Evolutionary conservation across 2,797 vertebrate species (phyloP).

Genomic region (Xenentodon cancila): DNA sequence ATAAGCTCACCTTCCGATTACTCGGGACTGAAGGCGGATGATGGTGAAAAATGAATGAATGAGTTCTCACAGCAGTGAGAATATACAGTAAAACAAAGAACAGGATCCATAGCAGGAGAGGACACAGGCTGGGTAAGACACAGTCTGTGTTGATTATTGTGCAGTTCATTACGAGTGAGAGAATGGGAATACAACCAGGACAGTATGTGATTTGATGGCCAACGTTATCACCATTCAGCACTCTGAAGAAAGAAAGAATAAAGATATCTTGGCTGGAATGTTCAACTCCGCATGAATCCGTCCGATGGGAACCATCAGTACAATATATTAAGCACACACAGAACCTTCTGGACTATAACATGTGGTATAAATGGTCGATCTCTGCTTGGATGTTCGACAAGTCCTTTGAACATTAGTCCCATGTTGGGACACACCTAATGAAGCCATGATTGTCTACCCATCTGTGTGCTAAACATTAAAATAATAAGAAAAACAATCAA

Average conservation of each 20-base stretch:
- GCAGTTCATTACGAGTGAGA: constrained; percentile 40
- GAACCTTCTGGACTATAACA: constrained; percentile 10
- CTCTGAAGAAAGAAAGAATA: constrained; percentile 17
- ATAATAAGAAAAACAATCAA: constrained; percentile 52
- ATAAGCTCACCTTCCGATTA: constrained; percentile 34
- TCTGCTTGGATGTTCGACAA: constrained; percentile 9
- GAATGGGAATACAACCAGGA: constrained; percentile 42
- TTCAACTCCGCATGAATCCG: constrained; percentile 5
- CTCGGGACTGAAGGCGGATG: constrained; percentile 9
- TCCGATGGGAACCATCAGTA: constrained; percentile 23
- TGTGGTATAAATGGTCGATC: constrained; percentile 13
- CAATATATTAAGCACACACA: constrained; percentile 9
- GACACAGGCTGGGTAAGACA: constrained; percentile 29
- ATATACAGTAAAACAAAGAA: constrained; percentile 44
- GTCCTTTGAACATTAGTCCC: constrained; percentile 43
- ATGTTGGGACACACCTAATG: constrained; percentile 40
- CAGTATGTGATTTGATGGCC: constrained; percentile 31
- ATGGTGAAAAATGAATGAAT: neutral
- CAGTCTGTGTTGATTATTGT: constrained; percentile 30
- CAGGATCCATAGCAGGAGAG: constrained; percentile 33
- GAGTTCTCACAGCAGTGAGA: constrained; percentile 23
- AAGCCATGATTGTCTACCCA: constrained; percentile 52
- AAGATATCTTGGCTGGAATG: constrained; percentile 34
- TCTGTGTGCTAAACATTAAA: constrained; percentile 35
- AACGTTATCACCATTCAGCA: constrained; percentile 43